These are phyloP conservation scores for Edolisoma coerulescens DNA, from an alignment of 2,113 vertebrate species.

Conservation along the genomic window DNA sequence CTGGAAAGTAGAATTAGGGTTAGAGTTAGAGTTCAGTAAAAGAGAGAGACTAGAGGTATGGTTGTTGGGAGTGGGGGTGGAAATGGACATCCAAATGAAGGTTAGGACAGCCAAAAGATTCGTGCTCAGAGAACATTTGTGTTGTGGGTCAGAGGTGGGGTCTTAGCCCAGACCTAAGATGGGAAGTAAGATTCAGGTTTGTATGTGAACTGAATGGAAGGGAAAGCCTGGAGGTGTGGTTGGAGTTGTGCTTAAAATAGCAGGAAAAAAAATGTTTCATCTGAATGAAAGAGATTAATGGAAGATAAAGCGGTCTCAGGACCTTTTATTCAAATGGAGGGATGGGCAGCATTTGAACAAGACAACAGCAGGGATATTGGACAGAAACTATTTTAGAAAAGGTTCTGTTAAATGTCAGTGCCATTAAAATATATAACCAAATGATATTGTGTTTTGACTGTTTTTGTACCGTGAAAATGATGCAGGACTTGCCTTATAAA, in stretches of 20 bases:
- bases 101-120: neutral
- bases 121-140: neutral
- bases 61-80: neutral
- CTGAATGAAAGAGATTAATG: constrained; percentile 36
- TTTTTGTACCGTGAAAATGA: neutral
- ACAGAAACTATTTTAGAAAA: constrained; percentile 39
- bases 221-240: neutral
- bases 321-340: constrained; percentile 15
- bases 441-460: neutral
- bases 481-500: neutral
- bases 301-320: constrained; percentile 34
- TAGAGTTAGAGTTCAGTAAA: neutral
- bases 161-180: neutral
- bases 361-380: neutral
- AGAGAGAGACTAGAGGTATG: neutral
- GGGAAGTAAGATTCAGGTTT: neutral
- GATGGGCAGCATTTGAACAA: neutral
- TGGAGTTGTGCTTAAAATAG: neutral
- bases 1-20: neutral
- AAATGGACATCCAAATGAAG: neutral
- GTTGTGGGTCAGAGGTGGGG: neutral
- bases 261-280: neutral
- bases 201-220: neutral
- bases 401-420: neutral
- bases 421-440: constrained; percentile 24